phyloP scores from a whole-genome alignment of 2,888 invertebrate genomes.

The Cabera pusaria region DNA sequence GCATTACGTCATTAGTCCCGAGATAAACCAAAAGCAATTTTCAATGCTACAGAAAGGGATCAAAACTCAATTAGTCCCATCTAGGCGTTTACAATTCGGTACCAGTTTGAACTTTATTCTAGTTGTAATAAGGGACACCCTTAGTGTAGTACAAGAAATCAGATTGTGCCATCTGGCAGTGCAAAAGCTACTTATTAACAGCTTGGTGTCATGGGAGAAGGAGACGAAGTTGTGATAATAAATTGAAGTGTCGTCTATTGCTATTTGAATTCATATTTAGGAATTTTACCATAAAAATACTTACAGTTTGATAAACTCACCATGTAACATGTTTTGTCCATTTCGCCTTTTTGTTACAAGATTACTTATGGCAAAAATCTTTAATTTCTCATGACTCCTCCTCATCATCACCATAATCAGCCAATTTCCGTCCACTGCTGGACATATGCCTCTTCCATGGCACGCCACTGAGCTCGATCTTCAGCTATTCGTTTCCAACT shows the following conservation, averaged over 20 bases:
- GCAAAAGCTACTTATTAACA: conserved; percentile 41
- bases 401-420: no score
- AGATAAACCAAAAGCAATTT: conserved; percentile 32
- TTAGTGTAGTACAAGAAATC: conserved; percentile 34
- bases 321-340: no score
- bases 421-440: no score
- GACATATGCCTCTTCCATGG: no score
- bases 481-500: no score
- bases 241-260: conserved; percentile 12
- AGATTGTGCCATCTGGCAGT: conserved; percentile 51
- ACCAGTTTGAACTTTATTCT: conserved; percentile 13
- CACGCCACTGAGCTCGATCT: no score
- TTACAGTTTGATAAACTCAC: no score
- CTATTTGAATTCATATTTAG: conserved; percentile 9
- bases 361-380: no score
- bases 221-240: conserved; percentile 15
- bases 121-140: conserved; percentile 1
- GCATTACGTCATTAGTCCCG: conserved; percentile 25
- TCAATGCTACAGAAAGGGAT: conserved; percentile 42
- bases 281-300: no score
- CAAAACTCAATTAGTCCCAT: conserved; percentile 55
- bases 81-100: conserved; percentile 2
- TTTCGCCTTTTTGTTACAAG: no score
- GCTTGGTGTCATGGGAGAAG: conserved; percentile 37
- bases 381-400: no score